Evolutionary conservation across 2,113 vertebrate species (phyloP), one percentile per base, ranked within the genome.

Genomic region (Dipodomys spectabilis): DNA sequence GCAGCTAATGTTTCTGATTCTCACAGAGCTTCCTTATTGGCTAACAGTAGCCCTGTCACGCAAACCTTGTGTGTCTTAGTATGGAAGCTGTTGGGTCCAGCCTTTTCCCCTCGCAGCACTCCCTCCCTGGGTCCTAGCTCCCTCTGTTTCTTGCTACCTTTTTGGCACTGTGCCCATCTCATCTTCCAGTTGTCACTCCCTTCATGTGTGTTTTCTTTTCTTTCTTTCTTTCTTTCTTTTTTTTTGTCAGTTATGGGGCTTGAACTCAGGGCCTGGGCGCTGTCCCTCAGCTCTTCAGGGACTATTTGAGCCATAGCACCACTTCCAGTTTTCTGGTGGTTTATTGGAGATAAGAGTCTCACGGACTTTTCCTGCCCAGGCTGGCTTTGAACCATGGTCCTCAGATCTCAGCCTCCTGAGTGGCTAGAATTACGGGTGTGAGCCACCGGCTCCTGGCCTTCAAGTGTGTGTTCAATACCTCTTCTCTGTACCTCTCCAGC

Each of bases 401-500:
- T 39, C 39, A 39, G 39, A 39, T 6, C 39, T 39, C 39, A 39
- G 39, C 39, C 39, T 39, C 39, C 39, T 39, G 39, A 5, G 39
- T 39, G 6, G 39, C 39, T 39, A 39, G 39, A 5, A 39, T 39
- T 39, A 6, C 39, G 6, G 39, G 39, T 6, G 5, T 39, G 39
- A 39, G 39, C 39, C 39, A 39, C 39, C 39, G 39, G 39, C 39
- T 39, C 39, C 39, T 39, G 39, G 39, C 7, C 45, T n/a, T 45
- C 10, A 0, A 64, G 22, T 0, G 2, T n/a, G n/a, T 44, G 82
- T 81, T 67, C 18, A 23, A 9, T 11, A 13, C 28, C 18, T 57
- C 60, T 67, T 90, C 68, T 91, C 68, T 45, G 39, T 27, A 25
- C 39, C 75, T 67, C n/a, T 32, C 28, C 62, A 45, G 53, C 79